A percentile compares a stretch with the other conserved stretches of the same genome.
Evolutionary conservation across 2,797 vertebrate species (phyloP).

Genomic region (Cygnus olor): DNA sequence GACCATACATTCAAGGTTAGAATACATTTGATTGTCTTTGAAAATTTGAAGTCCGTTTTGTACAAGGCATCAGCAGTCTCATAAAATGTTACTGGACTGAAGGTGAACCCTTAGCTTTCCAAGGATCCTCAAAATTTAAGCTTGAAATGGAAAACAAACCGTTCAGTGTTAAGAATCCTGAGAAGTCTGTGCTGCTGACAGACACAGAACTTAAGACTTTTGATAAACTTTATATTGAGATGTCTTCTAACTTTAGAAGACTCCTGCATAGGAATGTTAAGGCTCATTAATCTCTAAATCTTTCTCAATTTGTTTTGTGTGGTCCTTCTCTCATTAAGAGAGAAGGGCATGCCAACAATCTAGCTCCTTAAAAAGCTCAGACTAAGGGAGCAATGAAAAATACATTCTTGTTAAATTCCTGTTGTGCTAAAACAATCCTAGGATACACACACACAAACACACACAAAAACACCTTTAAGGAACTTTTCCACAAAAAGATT

Average conservation of each 20-base stretch:
- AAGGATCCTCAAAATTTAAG: not conserved
- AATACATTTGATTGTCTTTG: not conserved
- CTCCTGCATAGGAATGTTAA: not conserved
- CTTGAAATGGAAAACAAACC: not conserved
- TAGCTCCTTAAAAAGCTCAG: not conserved
- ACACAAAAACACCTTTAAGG: too few relatives aligned
- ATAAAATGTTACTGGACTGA: not conserved
- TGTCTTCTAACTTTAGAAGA: not conserved
- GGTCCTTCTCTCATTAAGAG: not conserved
- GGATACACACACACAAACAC: too few relatives aligned
- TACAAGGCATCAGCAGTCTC: not conserved
- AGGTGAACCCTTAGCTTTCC: not conserved
- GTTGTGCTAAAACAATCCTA: not conserved
- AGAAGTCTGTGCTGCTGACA: not conserved
- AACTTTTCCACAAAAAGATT: not conserved
- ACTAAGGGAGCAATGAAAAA: not conserved
- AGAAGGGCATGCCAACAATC: not conserved
- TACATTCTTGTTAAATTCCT: not conserved
- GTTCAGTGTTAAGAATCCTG: not conserved
- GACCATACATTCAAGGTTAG: rapidly evolving
- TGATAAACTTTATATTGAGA: not conserved
- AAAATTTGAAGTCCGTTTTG: not conserved
- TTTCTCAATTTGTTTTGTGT: not conserved
- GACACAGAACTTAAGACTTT: not conserved
- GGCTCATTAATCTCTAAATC: not conserved